phyloP scores from a whole-genome alignment of 1,140 invertebrate species.

The Magallana angulata region DNA sequence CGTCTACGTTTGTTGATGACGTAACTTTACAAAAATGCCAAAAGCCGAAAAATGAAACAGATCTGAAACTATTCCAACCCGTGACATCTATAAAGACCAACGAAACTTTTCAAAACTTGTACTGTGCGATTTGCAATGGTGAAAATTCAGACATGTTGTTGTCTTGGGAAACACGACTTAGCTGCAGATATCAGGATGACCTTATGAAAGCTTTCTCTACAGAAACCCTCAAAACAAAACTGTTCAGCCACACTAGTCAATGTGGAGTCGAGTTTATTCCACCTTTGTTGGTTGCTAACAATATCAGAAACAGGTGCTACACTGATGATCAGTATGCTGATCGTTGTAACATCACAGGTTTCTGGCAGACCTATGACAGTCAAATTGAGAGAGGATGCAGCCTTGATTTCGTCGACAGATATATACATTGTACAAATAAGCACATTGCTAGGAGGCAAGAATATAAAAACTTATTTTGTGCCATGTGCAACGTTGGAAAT shows the following conservation, averaged over 20 bases:
- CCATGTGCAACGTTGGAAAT: neutral
- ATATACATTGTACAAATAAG: neutral
- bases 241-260: neutral
- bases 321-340: neutral
- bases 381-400: neutral
- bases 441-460: neutral
- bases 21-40: neutral
- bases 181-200: neutral
- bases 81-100: neutral
- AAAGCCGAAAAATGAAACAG: neutral
- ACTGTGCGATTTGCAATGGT: neutral
- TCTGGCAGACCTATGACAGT: neutral
- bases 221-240: neutral
- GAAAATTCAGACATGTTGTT: neutral
- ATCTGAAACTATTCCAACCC: neutral
- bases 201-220: neutral
- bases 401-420: neutral
- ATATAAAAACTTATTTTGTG: conserved; percentile 6
- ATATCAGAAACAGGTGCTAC: neutral
- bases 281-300: neutral
- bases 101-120: neutral
- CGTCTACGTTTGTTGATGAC: neutral
- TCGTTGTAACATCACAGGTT: neutral
- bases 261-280: neutral
- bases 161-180: neutral